Conservation (phyloP, 1,140 invertebrate species). For the Callitettix versicolor region DNA sequence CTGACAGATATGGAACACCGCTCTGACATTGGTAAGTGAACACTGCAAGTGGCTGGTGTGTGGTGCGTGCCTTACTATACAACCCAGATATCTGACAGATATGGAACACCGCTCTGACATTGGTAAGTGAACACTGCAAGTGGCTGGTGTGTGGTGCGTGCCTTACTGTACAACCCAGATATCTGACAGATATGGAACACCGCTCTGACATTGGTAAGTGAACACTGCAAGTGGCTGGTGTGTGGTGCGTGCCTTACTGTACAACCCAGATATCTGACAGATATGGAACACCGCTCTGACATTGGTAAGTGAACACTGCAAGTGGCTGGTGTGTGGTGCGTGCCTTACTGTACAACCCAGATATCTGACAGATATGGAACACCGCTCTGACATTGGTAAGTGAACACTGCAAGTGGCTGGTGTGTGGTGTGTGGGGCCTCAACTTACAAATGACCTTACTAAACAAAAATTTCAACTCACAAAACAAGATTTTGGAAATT, state of each 20-base stretch:
- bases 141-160: too few relatives aligned
- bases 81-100: slow-evolving; percentile 10
- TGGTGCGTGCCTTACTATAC: not conserved
- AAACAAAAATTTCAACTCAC: too few relatives aligned
- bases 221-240: too few relatives aligned
- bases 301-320: too few relatives aligned
- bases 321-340: too few relatives aligned
- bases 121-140: too few relatives aligned
- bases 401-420: too few relatives aligned
- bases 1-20: slow-evolving; percentile 11
- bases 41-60: too few relatives aligned
- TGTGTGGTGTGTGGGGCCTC: too few relatives aligned
- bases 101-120: slow-evolving; percentile 2
- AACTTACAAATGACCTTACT: too few relatives aligned
- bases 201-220: not conserved
- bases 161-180: slow-evolving; percentile 4
- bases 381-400: too few relatives aligned
- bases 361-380: slow-evolving; percentile 6
- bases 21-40: not conserved
- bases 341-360: not conserved
- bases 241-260: not conserved
- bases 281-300: slow-evolving; percentile 4
- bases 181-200: slow-evolving; percentile 12
- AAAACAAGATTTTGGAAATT: too few relatives aligned
- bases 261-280: slow-evolving; percentile 10